Conservation (phyloP, 1,140 invertebrate species). For the Paracyclopina nana region DNA sequence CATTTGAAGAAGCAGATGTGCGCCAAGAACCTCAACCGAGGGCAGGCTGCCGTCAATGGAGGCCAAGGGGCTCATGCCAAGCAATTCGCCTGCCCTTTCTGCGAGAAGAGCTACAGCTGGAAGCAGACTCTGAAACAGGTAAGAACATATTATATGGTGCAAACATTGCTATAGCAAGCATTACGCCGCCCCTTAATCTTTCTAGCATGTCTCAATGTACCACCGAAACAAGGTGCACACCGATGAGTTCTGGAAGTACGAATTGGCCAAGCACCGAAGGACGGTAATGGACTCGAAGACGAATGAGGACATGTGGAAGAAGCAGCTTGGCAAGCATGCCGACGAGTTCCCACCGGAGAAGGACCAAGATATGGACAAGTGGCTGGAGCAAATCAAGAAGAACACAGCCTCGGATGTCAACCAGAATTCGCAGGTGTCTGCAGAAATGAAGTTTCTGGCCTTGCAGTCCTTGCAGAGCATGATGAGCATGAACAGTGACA, state of each 20-base stretch:
- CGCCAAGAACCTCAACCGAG: constrained; percentile 8
- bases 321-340: constrained; percentile 13
- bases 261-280: constrained; percentile 9
- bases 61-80: background rate
- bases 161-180: no score
- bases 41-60: background rate
- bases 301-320: constrained; percentile 16
- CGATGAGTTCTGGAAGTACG: constrained; percentile 17
- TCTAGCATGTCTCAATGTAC: constrained; percentile 17
- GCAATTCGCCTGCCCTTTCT: constrained; percentile 15
- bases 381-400: background rate
- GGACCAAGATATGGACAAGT: background rate
- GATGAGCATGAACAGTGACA: background rate
- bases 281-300: constrained; percentile 3
- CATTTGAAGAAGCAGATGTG: constrained; percentile 17
- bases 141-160: no score
- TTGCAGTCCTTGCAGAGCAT: constrained; percentile 9
- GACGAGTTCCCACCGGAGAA: background rate
- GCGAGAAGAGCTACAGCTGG: constrained; percentile 17
- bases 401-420: background rate
- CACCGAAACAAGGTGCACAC: constrained; percentile 16
- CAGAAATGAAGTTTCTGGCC: constrained; percentile 15
- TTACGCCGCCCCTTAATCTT: no score
- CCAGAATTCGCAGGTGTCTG: background rate
- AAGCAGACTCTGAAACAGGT: constrained; percentile 17